phyloP scores from a whole-genome alignment of 2,797 vertebrate genomes.

The Urophycis tenuis region DNA sequence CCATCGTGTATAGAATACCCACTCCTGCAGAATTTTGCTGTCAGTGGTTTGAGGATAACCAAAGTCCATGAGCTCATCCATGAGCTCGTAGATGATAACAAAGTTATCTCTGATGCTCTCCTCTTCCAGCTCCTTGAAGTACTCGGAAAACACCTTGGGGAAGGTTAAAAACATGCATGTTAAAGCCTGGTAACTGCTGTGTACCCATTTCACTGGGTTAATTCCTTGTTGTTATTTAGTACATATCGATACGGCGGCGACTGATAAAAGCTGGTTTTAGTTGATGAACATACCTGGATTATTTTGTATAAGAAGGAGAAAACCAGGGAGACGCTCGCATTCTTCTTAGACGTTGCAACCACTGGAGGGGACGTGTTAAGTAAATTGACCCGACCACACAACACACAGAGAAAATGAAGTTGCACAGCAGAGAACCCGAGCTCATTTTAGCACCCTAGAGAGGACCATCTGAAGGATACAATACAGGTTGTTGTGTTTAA shows the following conservation, averaged over 20 bases:
- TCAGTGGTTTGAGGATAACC: constrained; percentile 97
- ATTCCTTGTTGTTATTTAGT: background rate
- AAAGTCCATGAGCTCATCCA: constrained; percentile 98
- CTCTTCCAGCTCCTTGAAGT: constrained; percentile 98
- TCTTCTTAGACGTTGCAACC: constrained; percentile 99
- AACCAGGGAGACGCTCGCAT: constrained; percentile 92
- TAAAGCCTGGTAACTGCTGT: background rate
- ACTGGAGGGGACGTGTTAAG: constrained; percentile 72
- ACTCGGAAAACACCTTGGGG: constrained; percentile 93
- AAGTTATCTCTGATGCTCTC: constrained; percentile 98
- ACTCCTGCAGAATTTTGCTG: constrained; percentile 99
- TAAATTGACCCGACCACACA: background rate
- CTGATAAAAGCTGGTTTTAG: background rate
- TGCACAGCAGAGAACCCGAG: background rate
- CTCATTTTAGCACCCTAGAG: background rate
- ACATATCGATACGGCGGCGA: background rate
- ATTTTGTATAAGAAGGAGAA: constrained; percentile 99
- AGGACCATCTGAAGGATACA: constrained; percentile 75
- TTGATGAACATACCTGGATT: constrained; percentile 79
- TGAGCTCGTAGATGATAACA: constrained; percentile 95
- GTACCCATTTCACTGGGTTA: background rate
- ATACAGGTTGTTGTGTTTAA: constrained; percentile 97
- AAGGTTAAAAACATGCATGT: constrained; percentile 14
- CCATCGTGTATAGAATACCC: constrained; percentile 54
- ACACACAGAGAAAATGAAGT: background rate